Evolutionary conservation across 53 echinoderm and acorn worm genomes (phyloP), one percentile per base, ranked within the genome.

Genomic region (Crossaster papposus): DNA sequence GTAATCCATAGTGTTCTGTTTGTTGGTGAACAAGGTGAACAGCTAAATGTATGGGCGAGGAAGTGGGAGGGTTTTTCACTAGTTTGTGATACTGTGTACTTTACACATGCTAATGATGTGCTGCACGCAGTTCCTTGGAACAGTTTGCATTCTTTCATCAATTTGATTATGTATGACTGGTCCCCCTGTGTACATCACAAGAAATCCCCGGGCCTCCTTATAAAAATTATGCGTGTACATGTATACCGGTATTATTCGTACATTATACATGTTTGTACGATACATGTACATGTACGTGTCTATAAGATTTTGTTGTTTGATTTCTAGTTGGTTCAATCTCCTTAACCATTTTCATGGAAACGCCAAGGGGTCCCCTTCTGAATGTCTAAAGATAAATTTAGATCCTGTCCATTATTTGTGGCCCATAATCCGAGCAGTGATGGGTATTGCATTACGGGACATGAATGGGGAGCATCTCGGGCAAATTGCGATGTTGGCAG

Each of bases 301-400:
- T 35, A 33, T 20, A 24, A 0, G 44, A 35, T 74, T 13, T 74
- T 74, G 33, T 35, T 1, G 75, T 74, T 17, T 4, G 75, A 74
- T 34, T 74, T 2, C 75, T 35, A 11, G 33, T 35, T 12, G 20
- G 44, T 44, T 44, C 35, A 34, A 14, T 74, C 5, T 35, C 36
- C 31, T 74, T 4, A 2, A 2, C 75, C 34, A 3, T 13, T 74
- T 74, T 74, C 75, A 74, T 17, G 13, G 36, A 0, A 36, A 74
- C 4, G 75, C 75, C 36, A 35, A 0, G 22, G 35, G 17, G 0
- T 9, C 44, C 31, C 33, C 5, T 34, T 14, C 75, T 74, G 75
- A 74, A 74, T 83, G 70, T 65, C 81, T 24, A 24, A 65, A 38
- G 83, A 65, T 83, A 83, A 36, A 83, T 65, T 24, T 83, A 83